Conservation (phyloP, 2,797 vertebrate genomes). For the Chrysocyon brachyurus region DNA sequence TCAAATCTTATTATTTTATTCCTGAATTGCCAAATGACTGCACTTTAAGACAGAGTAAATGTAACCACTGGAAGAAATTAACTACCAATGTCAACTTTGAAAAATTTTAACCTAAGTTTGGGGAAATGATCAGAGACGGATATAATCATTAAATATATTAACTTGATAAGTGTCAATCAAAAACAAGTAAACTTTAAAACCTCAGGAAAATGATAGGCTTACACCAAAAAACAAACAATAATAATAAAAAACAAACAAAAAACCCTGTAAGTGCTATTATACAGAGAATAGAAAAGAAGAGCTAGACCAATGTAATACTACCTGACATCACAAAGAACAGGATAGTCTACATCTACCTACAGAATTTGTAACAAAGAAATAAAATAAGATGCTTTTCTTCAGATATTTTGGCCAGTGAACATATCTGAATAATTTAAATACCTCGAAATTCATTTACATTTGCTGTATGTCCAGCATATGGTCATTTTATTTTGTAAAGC, state of each 20-base stretch:
- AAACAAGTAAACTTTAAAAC: not conserved
- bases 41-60: not conserved
- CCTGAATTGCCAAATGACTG: not conserved
- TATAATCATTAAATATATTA: not conserved
- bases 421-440: slow-evolving; percentile 49
- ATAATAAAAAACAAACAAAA: not conserved
- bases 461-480: not conserved
- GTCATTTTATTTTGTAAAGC: slow-evolving; percentile 39
- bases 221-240: not conserved
- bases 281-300: not conserved
- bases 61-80: not conserved
- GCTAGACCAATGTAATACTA: not conserved
- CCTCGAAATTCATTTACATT: slow-evolving; percentile 35
- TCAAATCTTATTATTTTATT: not conserved
- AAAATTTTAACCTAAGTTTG: not conserved
- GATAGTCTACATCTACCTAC: not conserved
- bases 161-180: not conserved
- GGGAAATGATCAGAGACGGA: not conserved
- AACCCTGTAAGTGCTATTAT: not conserved
- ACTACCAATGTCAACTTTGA: not conserved
- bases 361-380: slow-evolving; percentile 40
- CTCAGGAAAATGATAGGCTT: not conserved
- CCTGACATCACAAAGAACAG: slow-evolving; percentile 37
- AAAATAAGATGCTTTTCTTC: not conserved
- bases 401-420: not conserved